phyloP scores from a whole-genome alignment of 1,140 invertebrate species.

The Galleria mellonella region DNA sequence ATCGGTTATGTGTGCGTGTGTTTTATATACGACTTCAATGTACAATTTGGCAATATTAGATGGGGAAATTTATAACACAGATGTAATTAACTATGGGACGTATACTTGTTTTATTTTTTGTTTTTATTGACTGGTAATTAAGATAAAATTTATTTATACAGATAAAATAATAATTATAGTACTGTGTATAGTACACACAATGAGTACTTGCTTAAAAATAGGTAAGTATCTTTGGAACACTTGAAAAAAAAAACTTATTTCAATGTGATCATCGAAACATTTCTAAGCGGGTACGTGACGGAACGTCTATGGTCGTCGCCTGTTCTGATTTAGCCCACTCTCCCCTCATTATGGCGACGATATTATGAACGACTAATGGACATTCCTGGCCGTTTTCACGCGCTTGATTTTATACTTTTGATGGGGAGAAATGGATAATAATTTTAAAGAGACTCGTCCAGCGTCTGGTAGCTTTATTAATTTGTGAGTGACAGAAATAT shows the following conservation, averaged over 20 bases:
- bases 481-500: neutral
- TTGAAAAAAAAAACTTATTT: no score
- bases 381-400: slow-evolving; percentile 24
- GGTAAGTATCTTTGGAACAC: no score
- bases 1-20: slow-evolving; percentile 5
- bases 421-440: slow-evolving; percentile 20
- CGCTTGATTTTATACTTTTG: slow-evolving; percentile 22
- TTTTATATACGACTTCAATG: neutral
- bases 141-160: no score
- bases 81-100: no score
- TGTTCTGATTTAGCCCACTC: slow-evolving; percentile 21
- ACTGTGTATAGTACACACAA: no score
- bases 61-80: no score
- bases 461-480: neutral
- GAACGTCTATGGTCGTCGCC: slow-evolving; percentile 12
- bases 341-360: slow-evolving; percentile 27
- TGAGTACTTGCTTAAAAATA: no score
- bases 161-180: no score
- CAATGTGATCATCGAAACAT: neutral
- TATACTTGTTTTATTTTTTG: no score
- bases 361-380: slow-evolving; percentile 29
- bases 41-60: no score
- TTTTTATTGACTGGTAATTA: no score
- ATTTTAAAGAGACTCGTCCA: slow-evolving; percentile 13
- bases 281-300: slow-evolving; percentile 18